These are phyloP conservation scores for Melanotaenia nigrans DNA, from an alignment of 2,797 vertebrate species.

Conservation along the genomic window DNA sequence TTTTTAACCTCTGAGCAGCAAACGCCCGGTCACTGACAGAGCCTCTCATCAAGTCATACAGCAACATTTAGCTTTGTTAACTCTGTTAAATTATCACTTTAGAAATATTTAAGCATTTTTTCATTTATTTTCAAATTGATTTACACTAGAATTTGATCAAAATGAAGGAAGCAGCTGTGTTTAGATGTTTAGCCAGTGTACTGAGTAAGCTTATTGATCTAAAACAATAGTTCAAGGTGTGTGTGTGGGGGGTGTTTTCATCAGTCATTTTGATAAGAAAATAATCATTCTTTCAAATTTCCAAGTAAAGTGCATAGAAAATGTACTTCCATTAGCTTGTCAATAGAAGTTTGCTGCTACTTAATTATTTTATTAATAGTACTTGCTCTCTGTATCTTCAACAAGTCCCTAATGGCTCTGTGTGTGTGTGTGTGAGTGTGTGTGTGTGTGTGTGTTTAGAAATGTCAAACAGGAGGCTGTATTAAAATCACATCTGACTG, in stretches of 20 bases:
- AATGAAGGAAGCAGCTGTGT: neutral
- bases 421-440: conserved; percentile 34
- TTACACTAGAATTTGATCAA: neutral
- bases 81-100: neutral
- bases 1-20: too few relatives aligned
- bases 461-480: conserved; percentile 74
- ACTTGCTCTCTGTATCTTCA: conserved; percentile 21
- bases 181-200: neutral
- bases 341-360: neutral
- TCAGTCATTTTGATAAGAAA: neutral
- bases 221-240: neutral
- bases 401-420: conserved; percentile 33
- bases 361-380: conserved; percentile 21
- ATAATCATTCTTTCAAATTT: neutral
- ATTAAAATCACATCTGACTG: conserved; percentile 66
- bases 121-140: neutral
- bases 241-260: too few relatives aligned
- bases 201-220: neutral
- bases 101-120: neutral
- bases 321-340: neutral
- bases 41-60: too few relatives aligned
- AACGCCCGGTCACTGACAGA: too few relatives aligned
- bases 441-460: conserved; percentile 37
- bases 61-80: neutral
- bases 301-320: neutral